These are phyloP conservation scores for Tinea semifulvella DNA, from an alignment of 2,888 invertebrate species.

Conservation along the genomic window DNA sequence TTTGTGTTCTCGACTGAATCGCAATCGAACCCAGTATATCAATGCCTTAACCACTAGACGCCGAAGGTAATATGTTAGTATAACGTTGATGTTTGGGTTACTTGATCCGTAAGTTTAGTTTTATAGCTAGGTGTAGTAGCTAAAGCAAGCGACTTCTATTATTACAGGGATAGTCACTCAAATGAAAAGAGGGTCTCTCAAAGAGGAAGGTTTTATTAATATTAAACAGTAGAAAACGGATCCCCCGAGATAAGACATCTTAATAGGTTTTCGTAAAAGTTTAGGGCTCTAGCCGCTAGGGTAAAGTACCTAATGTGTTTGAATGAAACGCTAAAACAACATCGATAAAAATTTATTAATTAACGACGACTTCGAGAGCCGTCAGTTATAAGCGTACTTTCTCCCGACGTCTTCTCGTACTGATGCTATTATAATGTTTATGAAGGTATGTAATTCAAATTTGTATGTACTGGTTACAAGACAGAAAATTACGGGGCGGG, in stretches of 20 bases:
- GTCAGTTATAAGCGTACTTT: slow-evolving; percentile 61
- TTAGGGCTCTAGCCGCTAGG: neutral
- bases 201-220: slow-evolving; percentile 10
- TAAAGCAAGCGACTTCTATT: slow-evolving; percentile 8
- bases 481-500: slow-evolving; percentile 51
- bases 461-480: slow-evolving; percentile 39
- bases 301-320: neutral
- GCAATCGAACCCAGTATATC: too few species aligned
- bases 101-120: slow-evolving; percentile 9
- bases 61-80: too few species aligned
- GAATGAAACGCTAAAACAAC: slow-evolving; percentile 44
- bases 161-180: slow-evolving; percentile 7
- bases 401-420: slow-evolving; percentile 39
- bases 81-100: neutral
- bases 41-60: too few species aligned
- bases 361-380: slow-evolving; percentile 48
- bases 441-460: slow-evolving; percentile 8
- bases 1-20: too few species aligned
- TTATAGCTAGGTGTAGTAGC: slow-evolving; percentile 3
- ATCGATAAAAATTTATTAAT: slow-evolving; percentile 66
- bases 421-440: slow-evolving; percentile 3
- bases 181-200: slow-evolving; percentile 13
- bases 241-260: neutral
- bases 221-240: slow-evolving; percentile 6
- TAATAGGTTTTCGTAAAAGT: slow-evolving; percentile 5